These are phyloP conservation scores for Kryptolebias ocellatus DNA, from an alignment of 2,797 vertebrate species.

Conservation along the genomic window DNA sequence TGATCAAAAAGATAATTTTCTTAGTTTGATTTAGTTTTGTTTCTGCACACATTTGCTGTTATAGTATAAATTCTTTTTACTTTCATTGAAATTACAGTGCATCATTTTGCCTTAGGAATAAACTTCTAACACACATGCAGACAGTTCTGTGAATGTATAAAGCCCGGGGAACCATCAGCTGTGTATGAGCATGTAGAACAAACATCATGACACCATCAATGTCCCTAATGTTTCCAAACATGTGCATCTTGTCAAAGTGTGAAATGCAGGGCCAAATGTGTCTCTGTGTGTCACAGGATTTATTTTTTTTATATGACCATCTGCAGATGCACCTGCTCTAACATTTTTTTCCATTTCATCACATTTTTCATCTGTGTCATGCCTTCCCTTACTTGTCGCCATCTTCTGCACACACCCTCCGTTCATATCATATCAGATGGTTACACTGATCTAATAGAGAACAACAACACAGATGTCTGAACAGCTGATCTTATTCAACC, in stretches of 20 bases:
- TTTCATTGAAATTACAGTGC: not conserved
- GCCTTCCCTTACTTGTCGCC: constrained; percentile 21
- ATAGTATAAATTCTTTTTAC: not conserved
- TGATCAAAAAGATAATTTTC: not conserved
- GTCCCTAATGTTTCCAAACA: constrained; percentile 14
- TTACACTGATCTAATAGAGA: constrained; percentile 54
- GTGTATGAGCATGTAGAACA: constrained; percentile 6
- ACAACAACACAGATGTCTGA: constrained; percentile 64
- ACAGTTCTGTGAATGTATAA: not conserved
- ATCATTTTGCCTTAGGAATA: not conserved
- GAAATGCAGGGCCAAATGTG: constrained; percentile 4
- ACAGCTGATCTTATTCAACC: constrained; percentile 61
- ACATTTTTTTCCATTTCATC: constrained; percentile 25
- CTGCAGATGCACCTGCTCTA: constrained; percentile 53
- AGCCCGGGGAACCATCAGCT: constrained; percentile 9
- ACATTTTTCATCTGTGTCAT: constrained; percentile 26
- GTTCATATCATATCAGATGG: constrained; percentile 44
- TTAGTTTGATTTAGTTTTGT: not conserved
- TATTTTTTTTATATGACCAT: constrained; percentile 34
- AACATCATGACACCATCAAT: constrained; percentile 20
- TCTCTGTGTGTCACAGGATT: constrained; percentile 24
- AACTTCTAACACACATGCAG: not conserved
- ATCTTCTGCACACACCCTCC: constrained; percentile 12
- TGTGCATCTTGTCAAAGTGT: constrained; percentile 22
- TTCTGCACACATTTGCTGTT: not conserved